A percentile compares a stretch with the other conserved stretches of the same genome.
Evolutionary conservation across 2,888 invertebrate species (phyloP).

Genomic region (Drosophila leonis): DNA sequence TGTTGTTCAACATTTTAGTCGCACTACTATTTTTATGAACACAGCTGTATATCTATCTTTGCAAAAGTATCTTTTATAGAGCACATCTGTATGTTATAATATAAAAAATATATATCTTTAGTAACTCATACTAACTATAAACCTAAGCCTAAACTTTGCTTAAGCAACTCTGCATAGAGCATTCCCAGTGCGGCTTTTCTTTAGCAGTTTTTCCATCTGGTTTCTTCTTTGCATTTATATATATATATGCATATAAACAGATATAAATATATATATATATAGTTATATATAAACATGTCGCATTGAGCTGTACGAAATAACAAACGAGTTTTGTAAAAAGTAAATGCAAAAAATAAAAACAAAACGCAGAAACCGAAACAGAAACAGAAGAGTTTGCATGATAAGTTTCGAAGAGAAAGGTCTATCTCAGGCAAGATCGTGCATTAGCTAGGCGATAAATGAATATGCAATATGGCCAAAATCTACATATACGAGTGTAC

Average conservation of each 20-base stretch:
- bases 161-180: background rate
- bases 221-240: constrained; percentile 24
- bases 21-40: no score
- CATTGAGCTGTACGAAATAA: constrained; percentile 20
- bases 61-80: no score
- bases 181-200: background rate
- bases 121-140: background rate
- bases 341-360: constrained; percentile 15
- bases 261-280: background rate
- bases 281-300: constrained; percentile 11
- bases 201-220: background rate
- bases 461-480: constrained; percentile 6
- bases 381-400: constrained; percentile 8
- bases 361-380: background rate
- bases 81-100: no score
- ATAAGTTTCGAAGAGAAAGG: constrained; percentile 22
- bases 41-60: no score
- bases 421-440: background rate
- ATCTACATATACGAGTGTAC: background rate
- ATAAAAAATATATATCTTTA: background rate
- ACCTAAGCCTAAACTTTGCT: no score
- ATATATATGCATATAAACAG: background rate
- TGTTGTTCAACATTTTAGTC: no score
- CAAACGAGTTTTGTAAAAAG: constrained; percentile 40
- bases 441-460: background rate